phyloP scores from a whole-genome alignment of 2,888 invertebrate species.

The Mythimna loreyi region DNA sequence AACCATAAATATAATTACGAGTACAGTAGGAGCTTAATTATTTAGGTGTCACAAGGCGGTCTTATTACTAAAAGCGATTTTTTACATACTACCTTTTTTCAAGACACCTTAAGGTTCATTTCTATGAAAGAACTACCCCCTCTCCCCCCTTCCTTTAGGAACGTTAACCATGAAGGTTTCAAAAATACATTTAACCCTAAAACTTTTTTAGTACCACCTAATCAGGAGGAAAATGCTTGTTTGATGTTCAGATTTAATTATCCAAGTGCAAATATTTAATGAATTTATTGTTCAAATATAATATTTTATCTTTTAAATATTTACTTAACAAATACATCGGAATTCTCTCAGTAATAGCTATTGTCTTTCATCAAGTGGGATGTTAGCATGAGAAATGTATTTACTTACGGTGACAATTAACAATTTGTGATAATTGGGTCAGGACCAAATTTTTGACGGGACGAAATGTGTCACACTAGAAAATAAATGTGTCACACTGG shows the following conservation, averaged over 20 bases:
- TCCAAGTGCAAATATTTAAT: conserved; percentile 13
- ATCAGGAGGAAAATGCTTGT: conserved; percentile 11
- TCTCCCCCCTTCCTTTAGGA: too few relatives aligned
- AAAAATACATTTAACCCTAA: neutral
- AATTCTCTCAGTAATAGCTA: neutral
- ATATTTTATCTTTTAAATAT: conserved; percentile 28
- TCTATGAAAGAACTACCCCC: too few relatives aligned
- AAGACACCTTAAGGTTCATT: too few relatives aligned
- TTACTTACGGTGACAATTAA: neutral
- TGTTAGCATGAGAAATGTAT: neutral
- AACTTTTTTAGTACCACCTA: neutral
- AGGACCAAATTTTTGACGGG: too few relatives aligned
- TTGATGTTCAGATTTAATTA: conserved; percentile 35
- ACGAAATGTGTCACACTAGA: too few relatives aligned
- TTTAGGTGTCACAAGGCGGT: too few relatives aligned
- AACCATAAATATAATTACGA: too few relatives aligned
- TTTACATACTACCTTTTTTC: too few relatives aligned
- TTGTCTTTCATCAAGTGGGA: neutral
- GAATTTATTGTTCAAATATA: conserved; percentile 28
- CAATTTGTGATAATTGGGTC: neutral
- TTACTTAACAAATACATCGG: conserved; percentile 4
- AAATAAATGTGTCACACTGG: too few relatives aligned
- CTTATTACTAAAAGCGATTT: too few relatives aligned
- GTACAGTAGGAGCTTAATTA: too few relatives aligned
- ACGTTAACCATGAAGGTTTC: neutral